A percentile compares a stretch with the other conserved stretches of the same genome.
Evolutionary conservation across 37 sponge, comb jelly and placozoan species (phyloP).

Genomic region (Petrosia ficiformis): DNA sequence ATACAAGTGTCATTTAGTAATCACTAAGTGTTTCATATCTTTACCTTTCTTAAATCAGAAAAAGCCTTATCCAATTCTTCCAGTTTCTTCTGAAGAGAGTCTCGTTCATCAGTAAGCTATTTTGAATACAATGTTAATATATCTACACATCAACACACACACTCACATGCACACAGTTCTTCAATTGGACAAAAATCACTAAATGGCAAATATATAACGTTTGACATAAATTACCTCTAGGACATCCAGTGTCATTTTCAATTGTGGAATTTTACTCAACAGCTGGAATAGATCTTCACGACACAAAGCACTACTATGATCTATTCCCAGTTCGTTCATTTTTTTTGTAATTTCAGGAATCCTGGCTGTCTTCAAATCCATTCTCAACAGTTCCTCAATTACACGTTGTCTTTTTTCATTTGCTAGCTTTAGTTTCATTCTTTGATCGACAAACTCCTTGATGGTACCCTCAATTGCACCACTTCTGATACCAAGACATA

Average conservation of each 20-base stretch:
- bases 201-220: too few species aligned
- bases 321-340: conserved; percentile 61
- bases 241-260: conserved; percentile 13
- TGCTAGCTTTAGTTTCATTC: conserved; percentile 43
- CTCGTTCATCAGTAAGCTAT: too few species aligned
- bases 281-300: conserved; percentile 48
- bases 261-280: conserved; percentile 55
- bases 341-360: conserved; percentile 44
- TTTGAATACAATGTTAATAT: too few species aligned
- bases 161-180: too few species aligned
- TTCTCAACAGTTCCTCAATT: conserved; percentile 46
- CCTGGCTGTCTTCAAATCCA: conserved; percentile 55
- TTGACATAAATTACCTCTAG: too few species aligned
- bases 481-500: conserved; percentile 11
- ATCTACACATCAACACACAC: too few species aligned
- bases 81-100: too few species aligned
- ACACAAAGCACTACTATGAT: conserved; percentile 35
- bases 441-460: background rate
- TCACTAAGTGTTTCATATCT: too few species aligned
- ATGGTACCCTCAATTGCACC: background rate
- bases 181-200: too few species aligned
- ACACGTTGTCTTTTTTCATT: conserved; percentile 30
- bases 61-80: too few species aligned
- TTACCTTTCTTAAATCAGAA: too few species aligned
- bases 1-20: too few species aligned